These are phyloP conservation scores for Caenorhabditis tropicalis DNA, from an alignment of 1,140 invertebrate species.

Conservation along the genomic window DNA sequence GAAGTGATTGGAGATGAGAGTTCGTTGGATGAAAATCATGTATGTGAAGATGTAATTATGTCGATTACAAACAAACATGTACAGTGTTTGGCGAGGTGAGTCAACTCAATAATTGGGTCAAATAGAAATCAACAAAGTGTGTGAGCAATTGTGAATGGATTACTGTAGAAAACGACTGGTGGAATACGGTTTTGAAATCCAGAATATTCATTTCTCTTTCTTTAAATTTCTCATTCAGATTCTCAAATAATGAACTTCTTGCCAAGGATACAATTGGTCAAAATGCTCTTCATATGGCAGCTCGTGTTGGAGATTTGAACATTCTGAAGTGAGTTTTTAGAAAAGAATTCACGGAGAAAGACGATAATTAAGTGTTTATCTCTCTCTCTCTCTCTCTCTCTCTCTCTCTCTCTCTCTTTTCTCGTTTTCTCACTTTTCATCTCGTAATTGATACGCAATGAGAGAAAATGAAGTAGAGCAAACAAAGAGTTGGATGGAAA, in stretches of 20 bases:
- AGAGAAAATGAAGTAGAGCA: background rate
- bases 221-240: background rate
- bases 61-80: conserved; percentile 22
- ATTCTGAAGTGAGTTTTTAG: conserved; percentile 28
- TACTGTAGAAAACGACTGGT: no score
- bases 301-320: conserved; percentile 25
- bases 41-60: conserved; percentile 30
- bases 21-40: conserved; percentile 33
- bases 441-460: conserved; percentile 1
- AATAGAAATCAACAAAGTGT: background rate
- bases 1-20: conserved; percentile 18
- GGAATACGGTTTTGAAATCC: no score
- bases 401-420: no score
- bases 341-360: background rate
- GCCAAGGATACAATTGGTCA: conserved; percentile 23
- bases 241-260: conserved; percentile 33
- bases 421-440: background rate
- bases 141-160: no score
- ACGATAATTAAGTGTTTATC: background rate
- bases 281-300: conserved; percentile 15
- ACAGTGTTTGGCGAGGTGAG: conserved; percentile 12
- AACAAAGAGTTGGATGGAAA: background rate
- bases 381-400: background rate
- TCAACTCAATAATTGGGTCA: background rate
- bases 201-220: background rate